Evolutionary conservation across 2,888 invertebrate genomes (phyloP).

Genomic region (Lottia gigantea): DNA sequence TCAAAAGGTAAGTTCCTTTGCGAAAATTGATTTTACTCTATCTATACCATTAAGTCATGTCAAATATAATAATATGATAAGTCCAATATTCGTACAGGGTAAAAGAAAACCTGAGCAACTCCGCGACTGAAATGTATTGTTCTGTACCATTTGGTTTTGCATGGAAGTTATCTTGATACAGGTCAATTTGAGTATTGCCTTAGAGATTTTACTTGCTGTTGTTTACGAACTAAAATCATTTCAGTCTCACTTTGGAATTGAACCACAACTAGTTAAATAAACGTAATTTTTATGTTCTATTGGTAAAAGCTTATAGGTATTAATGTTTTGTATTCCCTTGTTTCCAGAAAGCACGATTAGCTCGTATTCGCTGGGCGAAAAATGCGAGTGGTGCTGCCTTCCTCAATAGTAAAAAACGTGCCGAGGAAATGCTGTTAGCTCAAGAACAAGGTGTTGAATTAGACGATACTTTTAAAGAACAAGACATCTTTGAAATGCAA

Average conservation of each 20-base stretch:
- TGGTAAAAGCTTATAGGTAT: background rate
- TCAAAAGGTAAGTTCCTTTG: constrained; percentile 83
- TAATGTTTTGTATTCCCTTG: constrained; percentile 15
- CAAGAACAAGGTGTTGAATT: constrained; percentile 86
- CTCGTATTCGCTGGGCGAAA: constrained; percentile 97
- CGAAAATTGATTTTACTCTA: too few species aligned
- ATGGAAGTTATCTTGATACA: too few species aligned
- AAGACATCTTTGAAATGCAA: constrained; percentile 98
- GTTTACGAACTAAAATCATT: too few species aligned
- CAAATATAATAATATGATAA: background rate
- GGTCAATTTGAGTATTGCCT: too few species aligned
- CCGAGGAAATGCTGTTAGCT: constrained; percentile 76
- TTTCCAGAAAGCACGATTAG: constrained; percentile 96
- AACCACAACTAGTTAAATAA: too few species aligned
- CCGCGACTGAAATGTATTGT: too few species aligned
- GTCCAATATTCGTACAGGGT: background rate
- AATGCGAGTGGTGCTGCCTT: constrained; percentile 99
- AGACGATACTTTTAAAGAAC: constrained; percentile 89
- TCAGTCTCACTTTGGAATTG: too few species aligned
- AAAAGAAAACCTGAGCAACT: background rate
- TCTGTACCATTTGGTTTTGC: too few species aligned
- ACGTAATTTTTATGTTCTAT: too few species aligned
- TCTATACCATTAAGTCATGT: too few species aligned
- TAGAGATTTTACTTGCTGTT: too few species aligned
- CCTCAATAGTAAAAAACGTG: constrained; percentile 98